Base-by-base conservation (phyloP, 2,888 invertebrate genomes). In the Tridacna gigas region DNA sequence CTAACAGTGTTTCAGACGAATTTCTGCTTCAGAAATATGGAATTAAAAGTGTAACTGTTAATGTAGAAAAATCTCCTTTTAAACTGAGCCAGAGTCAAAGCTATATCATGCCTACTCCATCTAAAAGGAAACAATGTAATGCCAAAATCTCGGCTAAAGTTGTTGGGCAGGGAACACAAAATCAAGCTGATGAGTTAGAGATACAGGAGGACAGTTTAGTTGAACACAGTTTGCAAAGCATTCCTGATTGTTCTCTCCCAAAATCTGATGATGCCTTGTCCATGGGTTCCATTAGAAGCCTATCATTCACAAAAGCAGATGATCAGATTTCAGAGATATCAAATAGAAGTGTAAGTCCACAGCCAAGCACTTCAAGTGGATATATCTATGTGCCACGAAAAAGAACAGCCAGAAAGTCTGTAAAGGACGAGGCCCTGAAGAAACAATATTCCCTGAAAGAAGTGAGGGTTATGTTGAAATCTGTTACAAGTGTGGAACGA, bases 261-360 rank as follows among this genome's bases (percentile, higher is more conserved):
- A 48, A 25, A 51, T 15, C 26, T 47, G 71, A 51, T 71, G 71
- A 71, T 22, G 7, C n/a, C 0, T 25, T 71, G 18, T 48, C 25
- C 7, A 15, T 22, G 20, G 22, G 48, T 22, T 51, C 51, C 25
- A 20, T 48, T 26, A 51, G 22, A 51, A 45, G 47, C 45, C 0
- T 20, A 7, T 18, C n/a, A 20, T 51, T 20, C 20, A 22, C 22
- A 9, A 71, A 26, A 51, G 11, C 71, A 51, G 51, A 71, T 51
- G 71, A 71, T 47, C 15, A 71, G 51, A 71, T 51, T 13, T 71
- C 71, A n/a, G 9, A 12, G 26, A 47, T 51, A 15, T 71, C 71
- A 5, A 71, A 51, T n/a, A 48, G 71, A 71, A 71, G 71, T 71
- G 51, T 71, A 0, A 71, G 71, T n/a, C 71, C 71, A n/a, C 71